Percentiles rank a stretch among this genome's conserved stretches.
Evolutionary conservation across 2,797 vertebrate genomes (phyloP).

Genomic region (Spinus olivaceus): DNA sequence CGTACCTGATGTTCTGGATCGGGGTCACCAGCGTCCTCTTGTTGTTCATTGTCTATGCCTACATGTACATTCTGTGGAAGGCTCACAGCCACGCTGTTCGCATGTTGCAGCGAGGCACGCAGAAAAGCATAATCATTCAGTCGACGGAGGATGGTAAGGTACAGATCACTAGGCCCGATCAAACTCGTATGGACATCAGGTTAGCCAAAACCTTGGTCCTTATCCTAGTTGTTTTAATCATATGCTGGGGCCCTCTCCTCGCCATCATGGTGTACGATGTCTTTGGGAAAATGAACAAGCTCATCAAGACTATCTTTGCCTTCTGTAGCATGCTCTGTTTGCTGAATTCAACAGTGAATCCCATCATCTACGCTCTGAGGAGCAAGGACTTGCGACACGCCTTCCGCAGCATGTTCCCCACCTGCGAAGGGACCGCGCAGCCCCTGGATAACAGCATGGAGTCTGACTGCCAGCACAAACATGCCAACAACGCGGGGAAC

Average conservation of each 20-base stretch:
- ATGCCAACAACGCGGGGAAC: slow-evolving; percentile 83
- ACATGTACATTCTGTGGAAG: slow-evolving; percentile 99
- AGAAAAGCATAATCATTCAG: slow-evolving; percentile 96
- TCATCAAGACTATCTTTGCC: slow-evolving; percentile 96
- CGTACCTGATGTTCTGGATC: slow-evolving; percentile 99
- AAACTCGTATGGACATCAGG: slow-evolving; percentile 98
- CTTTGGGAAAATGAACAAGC: slow-evolving; percentile 97
- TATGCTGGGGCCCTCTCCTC: slow-evolving; percentile 97
- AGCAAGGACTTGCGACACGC: slow-evolving; percentile 97
- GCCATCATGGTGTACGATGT: slow-evolving; percentile 99
- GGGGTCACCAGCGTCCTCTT: slow-evolving; percentile 92
- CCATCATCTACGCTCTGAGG: slow-evolving; percentile 97
- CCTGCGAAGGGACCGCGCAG: slow-evolving; percentile 87
- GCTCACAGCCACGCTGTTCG: slow-evolving; percentile 95
- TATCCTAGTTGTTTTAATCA: slow-evolving; percentile 95
- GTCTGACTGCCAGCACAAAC: slow-evolving; percentile 96
- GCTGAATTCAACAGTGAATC: slow-evolving; percentile 98
- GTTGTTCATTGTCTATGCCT: slow-evolving; percentile 97
- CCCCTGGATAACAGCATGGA: slow-evolving; percentile 98
- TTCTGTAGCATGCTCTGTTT: slow-evolving; percentile 99
- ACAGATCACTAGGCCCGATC: slow-evolving; percentile 91
- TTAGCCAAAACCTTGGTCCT: slow-evolving; percentile 98
- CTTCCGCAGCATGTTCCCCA: slow-evolving; percentile 92
- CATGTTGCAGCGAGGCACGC: slow-evolving; percentile 95
- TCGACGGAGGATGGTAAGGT: slow-evolving; percentile 95